Conservation (phyloP, 2,888 invertebrate genomes). For the Caenorhabditis sulstoni region DNA sequence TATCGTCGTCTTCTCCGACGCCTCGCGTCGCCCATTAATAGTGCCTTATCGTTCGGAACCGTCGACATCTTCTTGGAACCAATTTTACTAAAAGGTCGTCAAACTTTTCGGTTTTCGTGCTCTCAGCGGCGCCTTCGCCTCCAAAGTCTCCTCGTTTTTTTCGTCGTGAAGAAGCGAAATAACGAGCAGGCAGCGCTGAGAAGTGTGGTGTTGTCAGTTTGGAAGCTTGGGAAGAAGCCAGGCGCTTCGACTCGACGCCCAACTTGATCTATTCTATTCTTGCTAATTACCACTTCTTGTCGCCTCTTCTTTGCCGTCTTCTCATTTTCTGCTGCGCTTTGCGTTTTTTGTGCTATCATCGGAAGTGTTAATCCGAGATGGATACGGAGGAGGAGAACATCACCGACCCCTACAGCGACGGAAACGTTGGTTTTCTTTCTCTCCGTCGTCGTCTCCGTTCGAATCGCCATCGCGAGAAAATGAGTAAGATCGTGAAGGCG, state of each 20-base stretch:
- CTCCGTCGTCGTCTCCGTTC: slow-evolving; percentile 37
- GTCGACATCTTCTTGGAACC: slow-evolving; percentile 43
- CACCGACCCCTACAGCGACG: not conserved
- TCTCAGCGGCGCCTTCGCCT: slow-evolving; percentile 11
- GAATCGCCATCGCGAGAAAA: slow-evolving; percentile 50
- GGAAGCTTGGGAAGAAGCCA: slow-evolving; percentile 26
- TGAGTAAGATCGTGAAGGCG: slow-evolving; percentile 45
- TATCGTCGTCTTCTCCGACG: slow-evolving; percentile 19
- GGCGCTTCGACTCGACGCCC: slow-evolving; percentile 11
- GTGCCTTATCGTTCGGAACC: slow-evolving; percentile 43
- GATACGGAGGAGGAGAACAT: slow-evolving; percentile 39
- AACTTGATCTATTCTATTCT: slow-evolving; percentile 56
- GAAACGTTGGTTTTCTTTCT: not conserved
- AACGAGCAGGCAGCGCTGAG: slow-evolving; percentile 36
- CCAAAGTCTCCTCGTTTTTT: slow-evolving; percentile 42
- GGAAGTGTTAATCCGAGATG: slow-evolving; percentile 35
- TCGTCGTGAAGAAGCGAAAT: slow-evolving; percentile 29
- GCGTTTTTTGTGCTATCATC: slow-evolving; percentile 9
- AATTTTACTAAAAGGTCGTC: slow-evolving; percentile 59
- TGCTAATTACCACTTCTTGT: slow-evolving; percentile 47
- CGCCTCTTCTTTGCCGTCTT: slow-evolving; percentile 23
- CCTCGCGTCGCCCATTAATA: slow-evolving; percentile 45
- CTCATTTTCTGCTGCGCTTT: slow-evolving; percentile 15
- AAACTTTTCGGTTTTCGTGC: slow-evolving; percentile 25
- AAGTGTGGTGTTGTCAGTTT: slow-evolving; percentile 50